Conservation (phyloP, 2,888 invertebrate genomes). For the Elmis aenea region DNA sequence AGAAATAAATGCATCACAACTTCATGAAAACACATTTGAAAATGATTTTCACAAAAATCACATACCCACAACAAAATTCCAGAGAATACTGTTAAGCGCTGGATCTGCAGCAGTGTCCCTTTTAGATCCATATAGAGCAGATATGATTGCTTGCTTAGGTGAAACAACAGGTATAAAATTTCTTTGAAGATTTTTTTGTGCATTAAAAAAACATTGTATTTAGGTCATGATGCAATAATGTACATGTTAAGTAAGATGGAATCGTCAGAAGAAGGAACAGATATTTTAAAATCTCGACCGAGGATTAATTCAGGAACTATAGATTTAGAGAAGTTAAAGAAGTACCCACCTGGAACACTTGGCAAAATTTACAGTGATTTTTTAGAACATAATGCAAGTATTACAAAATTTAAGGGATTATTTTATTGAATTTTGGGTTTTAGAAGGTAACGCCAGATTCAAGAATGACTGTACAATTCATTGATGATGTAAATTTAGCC, state of each 20-base stretch:
- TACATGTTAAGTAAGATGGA: slow-evolving; percentile 74
- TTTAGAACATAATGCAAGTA: slow-evolving; percentile 65
- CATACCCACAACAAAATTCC: slow-evolving; percentile 63
- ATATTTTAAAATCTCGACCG: slow-evolving; percentile 74
- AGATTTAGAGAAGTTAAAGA: slow-evolving; percentile 64
- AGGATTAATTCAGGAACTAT: slow-evolving; percentile 81
- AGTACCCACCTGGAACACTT: slow-evolving; percentile 73
- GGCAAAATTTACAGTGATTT: slow-evolving; percentile 85
- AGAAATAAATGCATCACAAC: too few species aligned
- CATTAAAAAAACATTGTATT: too few species aligned
- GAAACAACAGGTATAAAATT: slow-evolving; percentile 71
- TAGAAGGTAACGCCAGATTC: slow-evolving; percentile 90
- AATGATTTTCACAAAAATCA: slow-evolving; percentile 60
- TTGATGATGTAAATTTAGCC: slow-evolving; percentile 82
- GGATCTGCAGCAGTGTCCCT: slow-evolving; percentile 86
- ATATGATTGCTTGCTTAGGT: slow-evolving; percentile 93
- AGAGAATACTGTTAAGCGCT: slow-evolving; percentile 70
- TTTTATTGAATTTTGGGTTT: slow-evolving; percentile 12
- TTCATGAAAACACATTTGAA: slow-evolving; percentile 45
- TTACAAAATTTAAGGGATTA: not conserved
- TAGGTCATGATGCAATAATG: slow-evolving; percentile 58
- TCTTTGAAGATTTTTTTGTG: not conserved
- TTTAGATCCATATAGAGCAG: slow-evolving; percentile 74
- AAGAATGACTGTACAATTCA: slow-evolving; percentile 82
- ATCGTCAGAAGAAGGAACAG: slow-evolving; percentile 67